These are phyloP conservation scores for Erinaceus europaeus DNA, from an alignment of 2,113 vertebrate genomes.

Conservation along the genomic window DNA sequence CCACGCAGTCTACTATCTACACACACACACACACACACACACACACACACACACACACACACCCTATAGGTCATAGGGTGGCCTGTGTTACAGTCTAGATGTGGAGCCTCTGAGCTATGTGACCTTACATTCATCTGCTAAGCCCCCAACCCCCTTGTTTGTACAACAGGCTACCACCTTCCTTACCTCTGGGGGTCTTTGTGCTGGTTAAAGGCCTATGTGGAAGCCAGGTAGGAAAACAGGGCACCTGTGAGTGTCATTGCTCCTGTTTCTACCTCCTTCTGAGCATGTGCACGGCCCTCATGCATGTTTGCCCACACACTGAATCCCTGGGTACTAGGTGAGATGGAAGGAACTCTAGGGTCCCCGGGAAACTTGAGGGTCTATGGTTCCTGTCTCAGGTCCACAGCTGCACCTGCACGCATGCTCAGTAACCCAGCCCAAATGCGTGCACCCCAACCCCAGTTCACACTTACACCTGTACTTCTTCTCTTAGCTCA, in stretches of 20 bases:
- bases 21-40: no score
- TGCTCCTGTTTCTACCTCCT: neutral
- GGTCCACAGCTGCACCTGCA: neutral
- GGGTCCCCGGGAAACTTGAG: neutral
- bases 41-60: no score
- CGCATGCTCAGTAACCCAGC: neutral
- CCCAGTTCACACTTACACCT: neutral
- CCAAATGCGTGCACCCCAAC: no score
- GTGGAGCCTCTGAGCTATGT: neutral
- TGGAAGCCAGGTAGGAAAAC: neutral
- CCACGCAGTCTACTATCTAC: no score
- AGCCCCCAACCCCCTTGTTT: neutral
- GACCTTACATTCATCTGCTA: neutral
- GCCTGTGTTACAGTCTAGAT: neutral
- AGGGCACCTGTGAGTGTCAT: neutral
- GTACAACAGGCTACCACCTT: neutral
- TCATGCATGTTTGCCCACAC: neutral
- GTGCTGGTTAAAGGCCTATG: neutral
- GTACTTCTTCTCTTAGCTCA: neutral
- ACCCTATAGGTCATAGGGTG: neutral
- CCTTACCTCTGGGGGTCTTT: neutral
- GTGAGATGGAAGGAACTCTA: neutral
- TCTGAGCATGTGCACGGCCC: neutral
- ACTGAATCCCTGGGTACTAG: neutral
- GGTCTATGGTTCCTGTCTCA: neutral